Conservation (phyloP, 2,113 vertebrate species). For the Piprites chloris region DNA sequence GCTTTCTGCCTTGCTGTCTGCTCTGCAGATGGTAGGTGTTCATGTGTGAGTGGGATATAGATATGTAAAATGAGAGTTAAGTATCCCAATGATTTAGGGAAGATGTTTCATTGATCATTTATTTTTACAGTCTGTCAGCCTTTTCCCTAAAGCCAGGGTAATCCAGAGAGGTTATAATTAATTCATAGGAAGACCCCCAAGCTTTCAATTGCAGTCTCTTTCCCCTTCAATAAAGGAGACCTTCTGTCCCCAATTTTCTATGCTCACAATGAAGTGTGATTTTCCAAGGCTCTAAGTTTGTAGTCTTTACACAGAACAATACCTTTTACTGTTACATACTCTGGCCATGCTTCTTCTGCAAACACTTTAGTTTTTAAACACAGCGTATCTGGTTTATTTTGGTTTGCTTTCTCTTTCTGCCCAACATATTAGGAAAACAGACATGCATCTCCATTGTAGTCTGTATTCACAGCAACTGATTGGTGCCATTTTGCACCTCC, state of each 20-base stretch:
- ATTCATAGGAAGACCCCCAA: background rate
- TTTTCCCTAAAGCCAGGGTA: background rate
- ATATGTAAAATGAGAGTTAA: background rate
- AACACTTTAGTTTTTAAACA: background rate
- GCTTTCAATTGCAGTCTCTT: background rate
- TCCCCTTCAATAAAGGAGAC: background rate
- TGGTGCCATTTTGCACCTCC: background rate
- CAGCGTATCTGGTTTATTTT: conserved; percentile 35
- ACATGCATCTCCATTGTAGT: background rate
- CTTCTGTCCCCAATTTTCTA: background rate
- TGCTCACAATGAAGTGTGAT: background rate
- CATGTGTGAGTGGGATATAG: background rate
- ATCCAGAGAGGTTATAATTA: background rate
- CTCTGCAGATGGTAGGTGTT: background rate
- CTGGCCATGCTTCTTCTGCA: background rate
- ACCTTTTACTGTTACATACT: background rate
- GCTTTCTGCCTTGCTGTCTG: background rate
- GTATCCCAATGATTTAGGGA: background rate
- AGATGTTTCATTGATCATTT: background rate
- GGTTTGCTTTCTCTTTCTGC: background rate
- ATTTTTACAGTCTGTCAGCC: background rate
- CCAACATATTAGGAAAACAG: background rate
- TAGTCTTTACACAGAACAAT: background rate
- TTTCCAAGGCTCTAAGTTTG: background rate
- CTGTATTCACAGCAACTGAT: background rate